Base-by-base conservation (phyloP, 2,797 vertebrate species). In the Fistularia commersonii region DNA sequence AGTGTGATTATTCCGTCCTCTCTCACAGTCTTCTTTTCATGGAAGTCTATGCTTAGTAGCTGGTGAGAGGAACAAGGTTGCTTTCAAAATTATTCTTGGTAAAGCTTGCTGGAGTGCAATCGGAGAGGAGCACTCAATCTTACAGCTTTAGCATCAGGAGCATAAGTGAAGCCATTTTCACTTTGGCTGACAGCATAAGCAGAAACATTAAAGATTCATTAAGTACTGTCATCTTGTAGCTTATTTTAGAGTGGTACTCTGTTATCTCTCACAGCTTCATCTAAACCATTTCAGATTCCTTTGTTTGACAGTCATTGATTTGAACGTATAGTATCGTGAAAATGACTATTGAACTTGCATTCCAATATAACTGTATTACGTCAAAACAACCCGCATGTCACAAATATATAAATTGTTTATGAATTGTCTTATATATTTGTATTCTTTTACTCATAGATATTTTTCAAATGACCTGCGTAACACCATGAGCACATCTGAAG, bases 81-180 rank as follows among this genome's bases (percentile, higher is more conserved):
- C 67, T 60, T 45, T 62, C 50, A 8, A 57, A 81, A 85, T 66
- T 8, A 57, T 82, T 85, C 65, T 77, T 65, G 69, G 56, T 80
- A 66, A 53, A 0, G 51, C 70, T 36, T 47, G 34, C 81, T 87
- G 41, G 51, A 64, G 56, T 57, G 69, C 54, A 76, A 48, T 53
- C 58, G 39, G 50, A 51, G 71, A 87, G 68, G 81, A 81, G 59
- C 78, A 82, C 80, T 82, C 81, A 79, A 75, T 88, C 84, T 90
- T 90, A 85, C 78, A 87, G 79, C 79, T 86, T 87, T 81, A 89
- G 84, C 79, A 86, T 81, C 63, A 85, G 83, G 82, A 74, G 77
- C 87, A 88, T 81, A 90, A 84, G 82, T 84, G 87, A 92, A 90
- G 86, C 73, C 85, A 83, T 86, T 89, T 90, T 90, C 89, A 87